A percentile compares a stretch with the other conserved stretches of the same genome.
phyloP scores from a whole-genome alignment of 2,888 invertebrate species.

The Notodonta dromedarius region DNA sequence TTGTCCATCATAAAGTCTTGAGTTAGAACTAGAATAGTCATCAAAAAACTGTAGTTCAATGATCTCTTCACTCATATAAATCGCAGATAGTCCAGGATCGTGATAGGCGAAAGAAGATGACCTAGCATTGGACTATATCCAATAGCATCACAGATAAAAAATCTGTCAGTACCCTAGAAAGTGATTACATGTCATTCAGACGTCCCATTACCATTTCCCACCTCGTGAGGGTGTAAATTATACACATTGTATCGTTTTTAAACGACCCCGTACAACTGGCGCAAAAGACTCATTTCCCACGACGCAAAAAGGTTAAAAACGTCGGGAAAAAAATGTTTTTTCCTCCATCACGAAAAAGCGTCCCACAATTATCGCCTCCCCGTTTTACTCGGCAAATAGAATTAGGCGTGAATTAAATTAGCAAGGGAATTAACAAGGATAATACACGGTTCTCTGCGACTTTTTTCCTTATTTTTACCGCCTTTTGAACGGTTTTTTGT shows the following conservation, averaged over 20 bases:
- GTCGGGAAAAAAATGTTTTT: conserved; percentile 57
- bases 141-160: not conserved
- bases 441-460: conserved; percentile 68
- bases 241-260: conserved; percentile 29
- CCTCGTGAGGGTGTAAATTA: conserved; percentile 12
- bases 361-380: conserved; percentile 81
- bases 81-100: too few species aligned
- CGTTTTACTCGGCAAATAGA: conserved; percentile 81
- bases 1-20: too few species aligned
- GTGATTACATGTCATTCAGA: not conserved
- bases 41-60: too few species aligned
- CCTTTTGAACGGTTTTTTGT: conserved; percentile 63
- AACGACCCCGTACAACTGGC: conserved; percentile 32
- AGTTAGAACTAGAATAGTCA: too few species aligned
- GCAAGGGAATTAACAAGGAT: conserved; percentile 82
- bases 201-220: not conserved
- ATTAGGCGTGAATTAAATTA: conserved; percentile 83
- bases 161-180: not conserved
- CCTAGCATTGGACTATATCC: too few species aligned
- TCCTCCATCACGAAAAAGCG: conserved; percentile 68
- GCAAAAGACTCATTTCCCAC: conserved; percentile 59
- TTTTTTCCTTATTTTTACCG: conserved; percentile 72
- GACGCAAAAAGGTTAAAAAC: conserved; percentile 57
- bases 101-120: too few species aligned
- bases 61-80: too few species aligned